A percentile compares a stretch with the other conserved stretches of the same genome.
Conservation (phyloP, 1,140 invertebrate genomes). For the Pseudomyrmex cubaensis region DNA sequence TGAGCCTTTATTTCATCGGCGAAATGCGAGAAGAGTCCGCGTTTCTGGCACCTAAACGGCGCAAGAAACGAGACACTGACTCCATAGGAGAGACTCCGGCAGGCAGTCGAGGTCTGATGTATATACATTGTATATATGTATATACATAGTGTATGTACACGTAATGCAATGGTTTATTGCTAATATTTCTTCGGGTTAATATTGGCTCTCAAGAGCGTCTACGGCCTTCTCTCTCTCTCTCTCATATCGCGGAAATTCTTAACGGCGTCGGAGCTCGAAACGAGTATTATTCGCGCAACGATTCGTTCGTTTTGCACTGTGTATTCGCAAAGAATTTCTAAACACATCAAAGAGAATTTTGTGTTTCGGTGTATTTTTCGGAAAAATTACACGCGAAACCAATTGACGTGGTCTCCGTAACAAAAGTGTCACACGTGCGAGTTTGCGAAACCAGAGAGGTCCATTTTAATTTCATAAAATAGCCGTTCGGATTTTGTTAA, state of each 20-base stretch:
- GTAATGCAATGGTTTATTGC: slow-evolving; percentile 72
- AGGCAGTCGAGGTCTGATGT: slow-evolving; percentile 32
- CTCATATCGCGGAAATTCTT: slow-evolving; percentile 30
- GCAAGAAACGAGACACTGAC: slow-evolving; percentile 59
- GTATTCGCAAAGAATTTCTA: not conserved
- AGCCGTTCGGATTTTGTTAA: not conserved
- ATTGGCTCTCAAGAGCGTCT: slow-evolving; percentile 52
- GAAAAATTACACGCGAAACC: too few relatives aligned
- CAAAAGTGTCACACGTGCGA: not conserved
- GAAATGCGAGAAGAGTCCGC: slow-evolving; percentile 59
- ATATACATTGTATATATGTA: too few relatives aligned
- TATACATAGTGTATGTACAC: not conserved
- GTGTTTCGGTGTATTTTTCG: too few relatives aligned
- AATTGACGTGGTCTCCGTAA: not conserved
- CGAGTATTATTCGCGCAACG: not conserved
- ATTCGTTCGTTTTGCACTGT: not conserved
- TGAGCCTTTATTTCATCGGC: slow-evolving; percentile 74
- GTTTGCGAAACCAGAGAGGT: not conserved
- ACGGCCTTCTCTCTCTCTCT: slow-evolving; percentile 6
- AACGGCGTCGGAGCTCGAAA: slow-evolving; percentile 17
- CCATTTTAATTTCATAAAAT: not conserved
- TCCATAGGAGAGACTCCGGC: slow-evolving; percentile 40
- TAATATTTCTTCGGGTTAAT: slow-evolving; percentile 73
- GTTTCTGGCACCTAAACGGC: slow-evolving; percentile 68
- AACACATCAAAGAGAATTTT: too few relatives aligned